Percentiles rank a stretch among this genome's conserved stretches.
Conservation (phyloP, 2,797 vertebrate genomes). For the Darevskia nairensis region DNA sequence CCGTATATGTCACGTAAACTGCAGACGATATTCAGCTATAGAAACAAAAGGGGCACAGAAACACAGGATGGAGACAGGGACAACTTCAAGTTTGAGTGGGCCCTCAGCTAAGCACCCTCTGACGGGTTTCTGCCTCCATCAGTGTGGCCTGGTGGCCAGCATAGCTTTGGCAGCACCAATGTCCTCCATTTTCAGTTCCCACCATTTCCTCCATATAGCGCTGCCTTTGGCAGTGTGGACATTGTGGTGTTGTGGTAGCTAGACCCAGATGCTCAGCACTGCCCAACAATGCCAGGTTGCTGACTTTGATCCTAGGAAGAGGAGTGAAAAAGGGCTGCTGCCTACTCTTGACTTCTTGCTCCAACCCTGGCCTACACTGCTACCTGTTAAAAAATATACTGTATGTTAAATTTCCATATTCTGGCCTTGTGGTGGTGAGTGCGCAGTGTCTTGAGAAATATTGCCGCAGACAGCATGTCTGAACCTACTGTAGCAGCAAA, state of each 20-base stretch:
- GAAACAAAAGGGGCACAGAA: neutral
- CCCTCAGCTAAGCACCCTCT: neutral
- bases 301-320: neutral
- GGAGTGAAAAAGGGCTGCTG: neutral
- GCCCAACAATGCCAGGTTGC: neutral
- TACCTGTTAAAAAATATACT: neutral
- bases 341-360: neutral
- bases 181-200: neutral
- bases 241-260: neutral
- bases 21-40: too few species aligned
- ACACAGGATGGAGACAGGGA: neutral
- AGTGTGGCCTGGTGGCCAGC: too few species aligned
- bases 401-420: neutral
- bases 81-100: neutral
- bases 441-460: neutral
- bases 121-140: neutral
- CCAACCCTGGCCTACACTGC: neutral
- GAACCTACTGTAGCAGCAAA: neutral
- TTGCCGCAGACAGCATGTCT: neutral
- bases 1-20: neutral
- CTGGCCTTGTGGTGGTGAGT: neutral
- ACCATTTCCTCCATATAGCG: neutral
- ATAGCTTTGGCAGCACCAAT: too few species aligned
- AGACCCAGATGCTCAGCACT: neutral
- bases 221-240: neutral